These are phyloP conservation scores for Willisornis vidua DNA, from an alignment of 2,113 vertebrate species.

Conservation along the genomic window DNA sequence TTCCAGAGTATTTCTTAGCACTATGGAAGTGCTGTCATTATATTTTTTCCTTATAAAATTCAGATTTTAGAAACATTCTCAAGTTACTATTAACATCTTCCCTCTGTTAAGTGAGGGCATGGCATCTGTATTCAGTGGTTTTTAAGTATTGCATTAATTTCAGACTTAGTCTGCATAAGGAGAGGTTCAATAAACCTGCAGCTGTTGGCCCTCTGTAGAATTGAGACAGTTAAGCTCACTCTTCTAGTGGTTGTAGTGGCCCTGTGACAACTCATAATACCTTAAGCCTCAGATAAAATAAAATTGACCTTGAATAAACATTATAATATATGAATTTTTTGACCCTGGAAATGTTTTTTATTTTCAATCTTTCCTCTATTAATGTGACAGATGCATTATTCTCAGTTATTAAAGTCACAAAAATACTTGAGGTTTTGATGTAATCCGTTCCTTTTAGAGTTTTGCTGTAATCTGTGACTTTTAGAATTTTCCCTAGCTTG, in stretches of 20 bases:
- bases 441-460: background rate
- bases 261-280: background rate
- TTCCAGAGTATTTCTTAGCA: background rate
- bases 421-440: background rate
- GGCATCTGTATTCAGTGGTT: background rate
- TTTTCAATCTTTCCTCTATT: background rate
- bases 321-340: background rate
- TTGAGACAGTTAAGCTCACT: background rate
- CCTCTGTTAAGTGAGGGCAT: background rate
- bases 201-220: background rate
- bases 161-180: background rate
- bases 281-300: background rate
- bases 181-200: background rate
- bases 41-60: background rate
- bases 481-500: background rate
- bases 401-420: background rate
- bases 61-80: background rate
- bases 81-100: background rate
- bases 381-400: background rate
- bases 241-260: background rate
- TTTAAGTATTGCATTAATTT: background rate
- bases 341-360: background rate
- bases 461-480: constrained; percentile 3
- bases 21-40: background rate
- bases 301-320: background rate